Conservation (phyloP, 2,113 vertebrate genomes). For the Lucifuga dentata region DNA sequence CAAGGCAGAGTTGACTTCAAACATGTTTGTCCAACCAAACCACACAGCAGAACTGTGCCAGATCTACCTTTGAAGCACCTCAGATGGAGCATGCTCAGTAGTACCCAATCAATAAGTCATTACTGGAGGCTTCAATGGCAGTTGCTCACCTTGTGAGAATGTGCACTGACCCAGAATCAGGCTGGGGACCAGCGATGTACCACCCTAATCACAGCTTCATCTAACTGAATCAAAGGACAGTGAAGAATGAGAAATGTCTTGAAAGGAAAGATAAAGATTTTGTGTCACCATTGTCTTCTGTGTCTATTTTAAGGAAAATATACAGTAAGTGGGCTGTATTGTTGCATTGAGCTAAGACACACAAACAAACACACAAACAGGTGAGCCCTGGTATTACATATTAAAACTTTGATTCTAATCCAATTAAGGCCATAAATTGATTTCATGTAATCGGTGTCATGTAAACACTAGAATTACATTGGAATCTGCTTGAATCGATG, state of each 20-base stretch:
- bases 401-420: no score
- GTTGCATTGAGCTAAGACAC: no score
- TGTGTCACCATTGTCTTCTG: no score
- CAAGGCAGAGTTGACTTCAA: slow-evolving; percentile 45
- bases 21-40: slow-evolving; percentile 37
- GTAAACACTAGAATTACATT: no score
- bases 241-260: slow-evolving; percentile 11
- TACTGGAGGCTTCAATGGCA: slow-evolving; percentile 60
- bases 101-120: slow-evolving; percentile 74
- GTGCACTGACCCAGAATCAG: slow-evolving; percentile 65
- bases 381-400: no score
- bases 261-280: background rate
- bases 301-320: no score
- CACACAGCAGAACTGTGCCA: slow-evolving; percentile 48
- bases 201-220: slow-evolving; percentile 28
- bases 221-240: slow-evolving; percentile 25
- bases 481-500: no score
- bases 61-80: slow-evolving; percentile 56
- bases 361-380: no score
- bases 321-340: no score
- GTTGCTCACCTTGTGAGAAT: slow-evolving; percentile 64
- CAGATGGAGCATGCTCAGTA: slow-evolving; percentile 69
- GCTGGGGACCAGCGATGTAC: slow-evolving; percentile 13
- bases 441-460: no score
- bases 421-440: no score